phyloP scores from a whole-genome alignment of 2,797 vertebrate species.

The Eupleurogrammus muticus region DNA sequence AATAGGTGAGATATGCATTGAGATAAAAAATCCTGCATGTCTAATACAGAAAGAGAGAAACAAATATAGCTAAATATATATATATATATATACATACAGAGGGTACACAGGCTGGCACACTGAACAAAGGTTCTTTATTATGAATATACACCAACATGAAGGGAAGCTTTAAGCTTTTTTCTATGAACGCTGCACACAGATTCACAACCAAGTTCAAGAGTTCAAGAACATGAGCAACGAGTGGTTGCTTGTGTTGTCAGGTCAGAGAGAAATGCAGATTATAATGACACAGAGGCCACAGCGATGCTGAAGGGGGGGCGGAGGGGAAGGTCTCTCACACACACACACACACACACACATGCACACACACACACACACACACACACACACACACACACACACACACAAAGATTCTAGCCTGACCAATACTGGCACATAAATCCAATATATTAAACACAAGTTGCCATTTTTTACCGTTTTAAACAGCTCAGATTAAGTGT shows the following conservation, averaged over 20 bases:
- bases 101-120: background rate
- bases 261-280: background rate
- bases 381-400: too few relatives aligned
- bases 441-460: too few relatives aligned
- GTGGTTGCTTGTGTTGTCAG: background rate
- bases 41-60: background rate
- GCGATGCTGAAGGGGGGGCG: too few relatives aligned
- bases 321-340: too few relatives aligned
- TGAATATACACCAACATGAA: background rate
- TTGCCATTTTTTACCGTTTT: too few relatives aligned
- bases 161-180: background rate
- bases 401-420: too few relatives aligned
- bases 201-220: background rate
- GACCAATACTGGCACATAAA: too few relatives aligned
- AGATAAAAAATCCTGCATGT: background rate
- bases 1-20: background rate
- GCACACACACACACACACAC: too few relatives aligned
- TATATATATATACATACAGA: background rate
- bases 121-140: conserved; percentile 6
- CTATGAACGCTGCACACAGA: background rate
- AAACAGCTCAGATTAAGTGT: too few relatives aligned
- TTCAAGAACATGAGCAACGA: background rate
- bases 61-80: background rate
- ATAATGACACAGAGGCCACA: too few relatives aligned
- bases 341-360: too few relatives aligned